Evolutionary conservation across 2,888 invertebrate species (phyloP), one percentile per base, ranked within the genome.

Genomic region (Hyposoter dolosus): DNA sequence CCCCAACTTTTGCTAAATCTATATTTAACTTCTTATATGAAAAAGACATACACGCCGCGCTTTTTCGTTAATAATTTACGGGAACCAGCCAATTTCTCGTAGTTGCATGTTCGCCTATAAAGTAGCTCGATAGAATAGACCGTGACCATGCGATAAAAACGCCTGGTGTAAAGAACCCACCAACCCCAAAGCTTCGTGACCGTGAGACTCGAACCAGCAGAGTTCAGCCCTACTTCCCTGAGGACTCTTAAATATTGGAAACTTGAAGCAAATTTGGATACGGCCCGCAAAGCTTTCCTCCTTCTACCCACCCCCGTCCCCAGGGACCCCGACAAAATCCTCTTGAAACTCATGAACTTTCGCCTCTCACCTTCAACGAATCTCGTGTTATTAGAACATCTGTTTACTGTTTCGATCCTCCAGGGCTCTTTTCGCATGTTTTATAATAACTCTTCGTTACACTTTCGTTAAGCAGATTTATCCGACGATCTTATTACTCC

Each of bases 191-290:
- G 77, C 10, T 43, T 28, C 68, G 43, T 56, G 56, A 78, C 23
- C 78, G 28, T 28, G 56, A 68, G 66, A 43, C 43, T 43, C 53
- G 68, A 53, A 63, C 75, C 63, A 10, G 5, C 35, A 40, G 40
- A 40, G 47, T 69, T 75, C 68, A 32, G 47, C 60, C 15, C n/a
- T 7, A 17, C 17, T 60, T 76, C 74, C 82, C 82, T 12, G 76
- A 40, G 68, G 82, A 75, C 75, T 69, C 82, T 76, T 82, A 76
- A 82, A 82, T 76, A 76, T 76, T 76, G 75, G 45, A 72, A 82
- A 82, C 56, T 76, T 82, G 19, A 15, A 47, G 76, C 60, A 43
- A 82, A 82, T 82, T 82, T 82, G 75, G 75, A 69, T 75, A 47
- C 45, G 53, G 40, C 65, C 47, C 32, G 47, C 47, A 9, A 32